Evolutionary conservation across 1,140 invertebrate species (phyloP), one percentile per base, ranked within the genome.

Genomic region (Probaryconus sp.): DNA sequence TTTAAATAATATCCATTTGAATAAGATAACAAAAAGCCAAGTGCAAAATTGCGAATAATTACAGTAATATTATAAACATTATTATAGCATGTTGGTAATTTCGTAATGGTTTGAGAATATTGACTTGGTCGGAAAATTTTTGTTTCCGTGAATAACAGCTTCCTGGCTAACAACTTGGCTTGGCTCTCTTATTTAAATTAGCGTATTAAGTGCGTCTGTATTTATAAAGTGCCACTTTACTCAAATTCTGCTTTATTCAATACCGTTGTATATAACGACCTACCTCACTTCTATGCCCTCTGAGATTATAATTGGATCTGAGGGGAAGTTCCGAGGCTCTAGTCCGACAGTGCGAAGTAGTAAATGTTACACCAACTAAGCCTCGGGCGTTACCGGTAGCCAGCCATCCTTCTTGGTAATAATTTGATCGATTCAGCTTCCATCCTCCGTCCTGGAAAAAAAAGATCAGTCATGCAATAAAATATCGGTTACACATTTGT

Each of bases 401-500:
- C 80, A 99, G 87, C 97, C 97, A 99, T n/a, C 97, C 97, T 87
- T 98, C 97, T 89, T 98, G 96, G 83, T 98, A 98, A 85, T 98
- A 98, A 89, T 97, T 97, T 76, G 94, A 94, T 67, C 96, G 91
- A 87, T 97, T 97, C 69, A 98, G 87, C 88, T 97, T 97, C 96
- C 94, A 96, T 78, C 94, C 94, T 85, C 95, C 94, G 84, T 95
- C 94, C 94, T 96, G 86, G 16, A 86, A 88, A n/a, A n/a, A n/a
- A n/a, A n/a, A n/a, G n/a, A 74, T 37, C 40, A 3, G 58, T 45
- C 50, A 63, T 14, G 18, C 31, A 48, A 40, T 35, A 14, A 11
- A 50, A 67, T 24, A 67, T 30, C 13, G 10, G 26, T 51, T 38
- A 14, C 21, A 38, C n/a, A n/a, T n/a, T 38, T 38, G 14, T 38